Percentiles rank a stretch among this genome's conserved stretches.
Evolutionary conservation across 2,113 vertebrate genomes (phyloP).

Genomic region (Sturnira hondurensis): DNA sequence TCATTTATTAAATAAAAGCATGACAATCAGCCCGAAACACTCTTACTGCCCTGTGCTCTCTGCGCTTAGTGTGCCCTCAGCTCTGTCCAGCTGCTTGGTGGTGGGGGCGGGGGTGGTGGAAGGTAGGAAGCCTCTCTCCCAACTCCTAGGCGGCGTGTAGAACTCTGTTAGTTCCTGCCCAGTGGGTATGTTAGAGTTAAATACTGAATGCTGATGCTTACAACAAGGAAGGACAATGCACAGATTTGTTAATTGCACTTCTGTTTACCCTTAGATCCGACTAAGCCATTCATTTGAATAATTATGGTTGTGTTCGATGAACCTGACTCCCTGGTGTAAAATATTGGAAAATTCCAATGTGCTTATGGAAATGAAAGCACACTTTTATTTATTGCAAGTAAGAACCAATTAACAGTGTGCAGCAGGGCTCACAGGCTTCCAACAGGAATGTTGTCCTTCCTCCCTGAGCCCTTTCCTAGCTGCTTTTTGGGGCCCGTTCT

Average conservation of each 20-base stretch:
- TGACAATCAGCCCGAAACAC: neutral
- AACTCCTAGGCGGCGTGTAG: neutral
- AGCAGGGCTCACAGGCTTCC: neutral
- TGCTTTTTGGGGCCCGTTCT: neutral
- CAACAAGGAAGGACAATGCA: neutral
- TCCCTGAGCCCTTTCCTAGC: neutral
- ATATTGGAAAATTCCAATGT: slow-evolving; percentile 20
- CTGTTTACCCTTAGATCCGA: slow-evolving; percentile 20
- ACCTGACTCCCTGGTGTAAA: slow-evolving; percentile 4
- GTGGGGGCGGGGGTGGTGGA: fast-evolving
- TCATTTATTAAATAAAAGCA: neutral
- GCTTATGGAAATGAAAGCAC: neutral
- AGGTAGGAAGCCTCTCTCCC: neutral
- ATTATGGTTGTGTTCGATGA: slow-evolving; percentile 34
- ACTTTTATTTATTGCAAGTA: neutral
- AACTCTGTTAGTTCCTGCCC: neutral
- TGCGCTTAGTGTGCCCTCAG: neutral
- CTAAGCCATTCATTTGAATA: slow-evolving; percentile 41
- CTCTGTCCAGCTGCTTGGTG: neutral
- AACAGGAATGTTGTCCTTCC: neutral
- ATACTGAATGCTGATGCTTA: neutral
- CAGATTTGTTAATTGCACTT: slow-evolving; percentile 13
- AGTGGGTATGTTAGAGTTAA: neutral
- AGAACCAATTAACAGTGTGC: neutral
- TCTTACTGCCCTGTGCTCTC: neutral